phyloP scores from a whole-genome alignment of 1,140 invertebrate genomes.

The Drosophila setifemur region DNA sequence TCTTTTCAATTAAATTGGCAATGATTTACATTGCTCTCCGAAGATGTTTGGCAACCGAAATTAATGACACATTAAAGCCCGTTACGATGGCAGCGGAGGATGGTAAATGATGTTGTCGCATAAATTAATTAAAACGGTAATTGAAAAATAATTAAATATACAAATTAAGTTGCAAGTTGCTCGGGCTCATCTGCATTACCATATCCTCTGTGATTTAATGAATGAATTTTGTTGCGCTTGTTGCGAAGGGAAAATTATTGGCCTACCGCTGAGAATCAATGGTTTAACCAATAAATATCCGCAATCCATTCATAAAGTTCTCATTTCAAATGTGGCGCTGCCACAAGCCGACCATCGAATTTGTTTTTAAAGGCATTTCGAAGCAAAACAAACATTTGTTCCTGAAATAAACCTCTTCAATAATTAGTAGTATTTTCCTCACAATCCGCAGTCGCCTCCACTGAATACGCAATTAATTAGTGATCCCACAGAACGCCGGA shows the following conservation, averaged over 20 bases:
- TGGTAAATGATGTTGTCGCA: slow-evolving; percentile 60
- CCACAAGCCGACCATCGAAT: slow-evolving; percentile 12
- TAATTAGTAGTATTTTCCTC: slow-evolving; percentile 7
- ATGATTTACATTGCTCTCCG: slow-evolving; percentile 46
- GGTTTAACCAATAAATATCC: slow-evolving; percentile 22
- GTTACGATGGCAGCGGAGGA: slow-evolving; percentile 4
- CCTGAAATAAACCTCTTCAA: background rate
- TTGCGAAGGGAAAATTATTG: background rate
- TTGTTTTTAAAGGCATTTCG: slow-evolving; percentile 14
- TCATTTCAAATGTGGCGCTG: slow-evolving; percentile 34
- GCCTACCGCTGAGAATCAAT: slow-evolving; percentile 1
- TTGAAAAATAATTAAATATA: slow-evolving; percentile 68
- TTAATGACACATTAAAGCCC: slow-evolving; percentile 31
- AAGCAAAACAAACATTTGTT: slow-evolving; percentile 19
- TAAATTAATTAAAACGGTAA: slow-evolving; percentile 73
- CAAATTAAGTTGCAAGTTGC: slow-evolving; percentile 61
- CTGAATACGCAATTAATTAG: slow-evolving; percentile 19
- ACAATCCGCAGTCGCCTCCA: slow-evolving; percentile 24
- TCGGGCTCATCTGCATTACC: slow-evolving; percentile 33
- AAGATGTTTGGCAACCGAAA: slow-evolving; percentile 43
- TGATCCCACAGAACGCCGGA: slow-evolving; percentile 2
- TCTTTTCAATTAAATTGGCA: slow-evolving; percentile 76
- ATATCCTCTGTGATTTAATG: slow-evolving; percentile 33
- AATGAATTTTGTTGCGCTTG: slow-evolving; percentile 9
- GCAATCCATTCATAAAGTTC: slow-evolving; percentile 11